phyloP scores from a whole-genome alignment of 2,113 vertebrate genomes.

The Camelus bactrianus region DNA sequence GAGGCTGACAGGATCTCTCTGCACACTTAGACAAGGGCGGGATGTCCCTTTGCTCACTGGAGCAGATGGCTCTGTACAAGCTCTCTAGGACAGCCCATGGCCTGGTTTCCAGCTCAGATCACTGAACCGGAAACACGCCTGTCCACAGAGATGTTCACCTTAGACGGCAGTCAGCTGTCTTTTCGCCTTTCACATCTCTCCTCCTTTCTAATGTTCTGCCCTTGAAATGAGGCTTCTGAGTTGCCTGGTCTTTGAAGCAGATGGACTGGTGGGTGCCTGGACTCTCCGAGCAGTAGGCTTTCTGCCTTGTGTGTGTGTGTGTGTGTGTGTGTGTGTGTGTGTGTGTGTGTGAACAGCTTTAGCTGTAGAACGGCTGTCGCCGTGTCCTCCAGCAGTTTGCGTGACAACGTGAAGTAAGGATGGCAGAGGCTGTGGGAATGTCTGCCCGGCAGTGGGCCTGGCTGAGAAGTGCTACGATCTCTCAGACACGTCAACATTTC shows the following conservation, averaged over 20 bases:
- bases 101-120: constrained; percentile 64
- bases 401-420: constrained; percentile 17
- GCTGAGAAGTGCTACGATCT: constrained; percentile 10
- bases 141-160: constrained; percentile 70
- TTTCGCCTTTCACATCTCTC: constrained; percentile 46
- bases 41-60: constrained; percentile 67
- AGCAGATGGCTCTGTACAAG: constrained; percentile 77
- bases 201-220: constrained; percentile 61
- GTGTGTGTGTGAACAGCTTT: not conserved
- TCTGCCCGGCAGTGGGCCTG: not conserved
- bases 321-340: not conserved
- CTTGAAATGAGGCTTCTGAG: constrained; percentile 61
- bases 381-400: not conserved
- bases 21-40: constrained; percentile 60
- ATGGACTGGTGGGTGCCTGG: constrained; percentile 54
- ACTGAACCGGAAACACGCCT: constrained; percentile 65
- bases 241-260: constrained; percentile 24
- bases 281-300: constrained; percentile 34
- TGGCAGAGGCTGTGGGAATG: not conserved
- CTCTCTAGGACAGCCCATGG: constrained; percentile 48
- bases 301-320: constrained; percentile 36
- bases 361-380: constrained; percentile 30
- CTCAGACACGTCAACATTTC: not conserved
- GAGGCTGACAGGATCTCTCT: constrained; percentile 31
- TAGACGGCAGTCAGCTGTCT: not conserved